These are phyloP conservation scores for Alcedo atthis DNA, from an alignment of 2,797 vertebrate species.

Conservation along the genomic window DNA sequence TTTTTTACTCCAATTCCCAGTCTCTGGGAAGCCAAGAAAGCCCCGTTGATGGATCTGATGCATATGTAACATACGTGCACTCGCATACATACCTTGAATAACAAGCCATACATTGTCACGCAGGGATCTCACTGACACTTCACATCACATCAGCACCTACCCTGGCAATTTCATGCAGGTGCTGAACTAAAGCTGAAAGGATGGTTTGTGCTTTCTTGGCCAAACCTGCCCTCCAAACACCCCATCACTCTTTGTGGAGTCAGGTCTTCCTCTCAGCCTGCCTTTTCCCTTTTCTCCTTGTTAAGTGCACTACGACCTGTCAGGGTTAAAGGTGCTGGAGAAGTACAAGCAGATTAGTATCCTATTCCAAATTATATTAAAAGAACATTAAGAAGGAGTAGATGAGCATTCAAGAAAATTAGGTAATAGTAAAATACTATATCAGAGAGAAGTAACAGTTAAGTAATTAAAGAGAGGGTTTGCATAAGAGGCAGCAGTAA, in stretches of 20 bases:
- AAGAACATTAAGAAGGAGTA: slow-evolving; percentile 35
- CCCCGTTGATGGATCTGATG: not conserved
- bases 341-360: slow-evolving; percentile 48
- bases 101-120: not conserved
- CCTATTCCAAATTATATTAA: slow-evolving; percentile 18
- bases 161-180: not conserved
- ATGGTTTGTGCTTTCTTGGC: not conserved
- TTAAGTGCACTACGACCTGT: not conserved
- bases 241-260: not conserved
- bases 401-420: slow-evolving; percentile 31
- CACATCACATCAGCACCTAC: not conserved
- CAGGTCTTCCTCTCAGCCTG: not conserved
- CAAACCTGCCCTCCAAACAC: not conserved
- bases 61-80: not conserved
- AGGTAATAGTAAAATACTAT: slow-evolving; percentile 49
- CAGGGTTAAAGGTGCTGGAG: slow-evolving; percentile 29
- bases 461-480: slow-evolving; percentile 34
- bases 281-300: not conserved
- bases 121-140: not conserved
- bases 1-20: not conserved
- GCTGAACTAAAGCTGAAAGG: not conserved
- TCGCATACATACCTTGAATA: not conserved
- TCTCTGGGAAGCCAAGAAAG: not conserved
- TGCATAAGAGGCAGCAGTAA: slow-evolving; percentile 19
- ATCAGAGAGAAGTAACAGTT: slow-evolving; percentile 21